Evolutionary conservation across 2,888 invertebrate genomes (phyloP).

Genomic region (Acholoe squamosa): DNA sequence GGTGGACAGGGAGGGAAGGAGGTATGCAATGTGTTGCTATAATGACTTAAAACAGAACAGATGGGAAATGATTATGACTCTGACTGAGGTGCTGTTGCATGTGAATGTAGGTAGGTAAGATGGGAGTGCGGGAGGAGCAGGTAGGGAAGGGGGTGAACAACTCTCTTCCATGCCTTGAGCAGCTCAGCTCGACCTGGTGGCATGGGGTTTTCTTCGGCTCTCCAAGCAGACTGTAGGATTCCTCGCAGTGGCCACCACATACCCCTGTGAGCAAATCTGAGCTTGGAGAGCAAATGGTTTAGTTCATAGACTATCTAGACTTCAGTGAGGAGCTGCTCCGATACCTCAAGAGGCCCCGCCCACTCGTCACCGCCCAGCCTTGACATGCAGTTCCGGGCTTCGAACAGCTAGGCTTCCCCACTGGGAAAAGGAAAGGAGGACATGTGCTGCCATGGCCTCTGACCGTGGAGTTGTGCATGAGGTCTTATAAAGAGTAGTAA

Average conservation of each 20-base stretch:
- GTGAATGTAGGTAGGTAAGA: not conserved
- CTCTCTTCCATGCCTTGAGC: too few species aligned
- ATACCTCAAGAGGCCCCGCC: not conserved
- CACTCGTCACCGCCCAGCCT: slow-evolving; percentile 13
- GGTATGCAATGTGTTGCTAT: not conserved
- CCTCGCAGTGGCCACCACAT: too few species aligned
- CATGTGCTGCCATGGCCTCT: too few species aligned
- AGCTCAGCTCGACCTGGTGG: too few species aligned
- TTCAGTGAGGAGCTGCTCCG: slow-evolving; percentile 5
- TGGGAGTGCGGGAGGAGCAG: not conserved
- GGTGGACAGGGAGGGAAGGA: not conserved
- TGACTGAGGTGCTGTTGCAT: not conserved
- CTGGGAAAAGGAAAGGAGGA: too few species aligned
- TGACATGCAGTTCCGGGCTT: not conserved
- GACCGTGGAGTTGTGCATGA: too few species aligned
- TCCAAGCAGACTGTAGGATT: not conserved
- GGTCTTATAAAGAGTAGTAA: too few species aligned
- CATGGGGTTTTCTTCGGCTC: not conserved
- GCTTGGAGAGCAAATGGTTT: not conserved
- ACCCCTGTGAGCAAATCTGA: not conserved
- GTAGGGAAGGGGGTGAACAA: not conserved
- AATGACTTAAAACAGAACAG: slow-evolving; percentile 28
- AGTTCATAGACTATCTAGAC: not conserved
- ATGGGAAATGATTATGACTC: slow-evolving; percentile 16
- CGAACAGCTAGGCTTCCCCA: not conserved